Base-by-base conservation (phyloP, 2,888 invertebrate species). In the Amphimallon solstitiale region DNA sequence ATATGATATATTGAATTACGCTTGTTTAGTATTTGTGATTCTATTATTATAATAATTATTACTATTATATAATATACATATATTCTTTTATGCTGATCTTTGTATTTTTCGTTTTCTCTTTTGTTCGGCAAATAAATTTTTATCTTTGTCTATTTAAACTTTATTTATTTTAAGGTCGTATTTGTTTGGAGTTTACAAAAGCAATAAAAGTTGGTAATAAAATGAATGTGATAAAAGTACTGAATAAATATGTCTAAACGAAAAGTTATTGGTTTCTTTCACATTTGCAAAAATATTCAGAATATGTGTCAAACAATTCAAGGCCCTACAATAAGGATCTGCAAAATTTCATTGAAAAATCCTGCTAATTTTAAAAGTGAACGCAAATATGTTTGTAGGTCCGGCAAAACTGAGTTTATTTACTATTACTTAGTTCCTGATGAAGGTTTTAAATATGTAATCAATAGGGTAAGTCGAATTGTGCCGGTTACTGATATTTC, bases 11-110 rank as follows among this genome's bases (percentile, higher is more conserved):
- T 45, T 65, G 38, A 52, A 61, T 61, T 66, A 66, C 66, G 66
- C 61, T 66, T 66, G 60, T 66, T 66, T 65, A 64, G 49, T 52
- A 64, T 64, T 56, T 64, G 64, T 64, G 64, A 64, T 64, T 64
- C 56, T 38, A 48, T 49, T 56, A 46, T 56, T 56, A 59, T 43
- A 43, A 59, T 59, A 45, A 59, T 52, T 45, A 45, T 45, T 45
- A 45, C 15, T 37, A 52, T 14, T 52, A 52, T 37, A 49, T 49
- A 23, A 49, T 45, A 59, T 59, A 34, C 43, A 43, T 56, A 56
- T 37, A 29, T 59, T 43, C 56, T 43, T 59, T 29, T 59, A 59
- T 59, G 56, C 43, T 59, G 43, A 45, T 59, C 38, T 59, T 29
- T 59, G 56, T 59, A 59, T 59, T 43, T 51, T 43, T 43, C 34